Conservation (phyloP, 1,140 invertebrate species). For the Psilanteris sp. region DNA sequence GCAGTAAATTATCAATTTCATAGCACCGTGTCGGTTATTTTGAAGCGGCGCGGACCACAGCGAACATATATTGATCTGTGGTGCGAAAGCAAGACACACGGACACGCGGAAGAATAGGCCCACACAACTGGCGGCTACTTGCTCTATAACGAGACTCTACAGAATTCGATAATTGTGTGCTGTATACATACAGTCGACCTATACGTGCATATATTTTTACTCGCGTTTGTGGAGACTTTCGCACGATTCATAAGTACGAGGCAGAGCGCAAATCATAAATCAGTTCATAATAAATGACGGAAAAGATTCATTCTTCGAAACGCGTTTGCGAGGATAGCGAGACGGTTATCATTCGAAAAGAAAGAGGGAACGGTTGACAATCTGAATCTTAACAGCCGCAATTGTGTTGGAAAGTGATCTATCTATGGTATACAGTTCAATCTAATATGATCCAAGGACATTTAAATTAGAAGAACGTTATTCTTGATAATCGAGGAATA, state of each 20-base stretch:
- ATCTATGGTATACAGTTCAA: too few relatives aligned
- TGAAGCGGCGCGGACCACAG: slow-evolving; percentile 64
- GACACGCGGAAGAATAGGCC: slow-evolving; percentile 59
- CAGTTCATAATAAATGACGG: slow-evolving; percentile 52
- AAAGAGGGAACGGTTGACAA: slow-evolving; percentile 8
- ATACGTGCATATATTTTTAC: slow-evolving; percentile 38
- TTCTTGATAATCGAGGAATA: too few relatives aligned
- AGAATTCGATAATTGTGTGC: slow-evolving; percentile 43
- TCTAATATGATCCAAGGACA: too few relatives aligned
- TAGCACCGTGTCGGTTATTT: slow-evolving; percentile 72
- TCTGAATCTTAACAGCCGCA: too few relatives aligned
- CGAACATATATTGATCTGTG: slow-evolving; percentile 61
- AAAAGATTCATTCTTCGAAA: slow-evolving; percentile 33
- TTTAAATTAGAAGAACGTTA: too few relatives aligned
- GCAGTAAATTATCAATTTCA: slow-evolving; percentile 78
- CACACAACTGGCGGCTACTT: slow-evolving; percentile 62
- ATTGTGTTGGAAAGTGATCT: too few relatives aligned
- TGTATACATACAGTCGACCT: slow-evolving; percentile 24
- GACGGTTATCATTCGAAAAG: slow-evolving; percentile 4
- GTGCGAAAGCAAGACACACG: slow-evolving; percentile 53
- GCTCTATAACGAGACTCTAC: slow-evolving; percentile 51
- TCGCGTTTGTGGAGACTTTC: slow-evolving; percentile 59
- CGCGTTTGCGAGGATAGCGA: background rate
- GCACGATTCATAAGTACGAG: slow-evolving; percentile 60
- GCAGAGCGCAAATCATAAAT: slow-evolving; percentile 67